These are phyloP conservation scores for Oreotrochilus melanogaster DNA, from an alignment of 2,113 vertebrate species.

Conservation along the genomic window DNA sequence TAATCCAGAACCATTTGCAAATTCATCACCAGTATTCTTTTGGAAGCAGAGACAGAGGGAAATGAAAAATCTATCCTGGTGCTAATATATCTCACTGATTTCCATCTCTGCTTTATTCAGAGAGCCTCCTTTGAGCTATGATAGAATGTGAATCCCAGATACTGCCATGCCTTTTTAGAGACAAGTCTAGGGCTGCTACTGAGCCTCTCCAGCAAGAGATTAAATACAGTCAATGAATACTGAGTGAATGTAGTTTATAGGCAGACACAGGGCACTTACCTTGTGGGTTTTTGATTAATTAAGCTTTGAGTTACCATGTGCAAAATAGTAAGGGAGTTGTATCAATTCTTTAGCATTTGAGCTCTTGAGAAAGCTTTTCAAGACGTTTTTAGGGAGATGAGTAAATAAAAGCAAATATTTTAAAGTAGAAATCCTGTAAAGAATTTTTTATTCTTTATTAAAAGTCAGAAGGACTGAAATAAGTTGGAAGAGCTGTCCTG, in stretches of 20 bases:
- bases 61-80: constrained; percentile 67
- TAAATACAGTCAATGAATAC: neutral
- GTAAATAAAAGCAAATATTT: neutral
- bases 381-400: rapidly evolving
- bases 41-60: constrained; percentile 69
- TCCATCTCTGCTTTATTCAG: constrained; percentile 72
- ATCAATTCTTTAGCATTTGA: neutral
- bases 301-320: neutral
- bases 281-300: neutral
- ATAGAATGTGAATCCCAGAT: constrained; percentile 63
- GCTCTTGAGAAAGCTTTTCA: neutral
- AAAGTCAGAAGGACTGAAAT: neutral
- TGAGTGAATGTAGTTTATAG: neutral
- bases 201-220: constrained; percentile 27
- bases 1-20: constrained; percentile 80
- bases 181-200: neutral
- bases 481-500: neutral
- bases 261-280: neutral
- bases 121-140: constrained; percentile 72
- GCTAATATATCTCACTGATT: constrained; percentile 81
- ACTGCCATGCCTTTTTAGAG: constrained; percentile 19
- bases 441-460: neutral
- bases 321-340: neutral
- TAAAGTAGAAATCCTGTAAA: neutral
- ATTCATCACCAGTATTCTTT: constrained; percentile 82